These are phyloP conservation scores for Lamprologus lemairii DNA, from an alignment of 2,113 vertebrate species.

Conservation along the genomic window DNA sequence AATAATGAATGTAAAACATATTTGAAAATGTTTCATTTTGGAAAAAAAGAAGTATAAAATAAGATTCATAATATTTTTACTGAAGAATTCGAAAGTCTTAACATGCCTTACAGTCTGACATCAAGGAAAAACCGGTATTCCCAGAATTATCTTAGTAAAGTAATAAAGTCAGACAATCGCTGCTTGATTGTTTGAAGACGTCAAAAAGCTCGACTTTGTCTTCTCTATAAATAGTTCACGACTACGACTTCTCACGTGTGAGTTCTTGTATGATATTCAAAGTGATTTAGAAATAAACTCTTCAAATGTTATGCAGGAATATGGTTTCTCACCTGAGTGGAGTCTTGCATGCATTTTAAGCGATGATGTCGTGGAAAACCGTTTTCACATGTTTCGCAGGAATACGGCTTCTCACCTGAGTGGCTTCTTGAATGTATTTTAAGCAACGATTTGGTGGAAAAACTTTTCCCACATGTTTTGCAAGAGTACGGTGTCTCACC, in stretches of 20 bases:
- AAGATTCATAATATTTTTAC: neutral
- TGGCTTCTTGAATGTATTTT: fast-evolving
- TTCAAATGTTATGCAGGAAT: neutral
- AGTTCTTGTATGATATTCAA: neutral
- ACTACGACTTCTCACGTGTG: fast-evolving
- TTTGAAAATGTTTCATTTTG: neutral
- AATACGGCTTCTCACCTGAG: neutral
- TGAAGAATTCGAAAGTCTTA: neutral
- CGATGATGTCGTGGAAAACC: neutral
- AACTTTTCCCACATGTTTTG: neutral
- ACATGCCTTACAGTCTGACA: neutral
- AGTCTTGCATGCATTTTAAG: fast-evolving
- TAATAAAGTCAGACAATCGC: neutral
- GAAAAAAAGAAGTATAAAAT: neutral
- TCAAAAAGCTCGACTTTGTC: neutral
- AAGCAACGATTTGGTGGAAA: neutral
- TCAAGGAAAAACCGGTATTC: neutral
- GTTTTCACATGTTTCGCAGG: neutral
- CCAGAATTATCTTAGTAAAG: neutral
- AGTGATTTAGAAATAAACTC: fast-evolving
- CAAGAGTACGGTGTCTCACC: neutral
- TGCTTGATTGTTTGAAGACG: neutral
- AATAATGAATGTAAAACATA: neutral
- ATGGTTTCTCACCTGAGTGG: neutral
- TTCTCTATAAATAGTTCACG: neutral